Evolutionary conservation across 2,113 vertebrate species (phyloP).

Genomic region (Coryphaenoides rupestris): DNA sequence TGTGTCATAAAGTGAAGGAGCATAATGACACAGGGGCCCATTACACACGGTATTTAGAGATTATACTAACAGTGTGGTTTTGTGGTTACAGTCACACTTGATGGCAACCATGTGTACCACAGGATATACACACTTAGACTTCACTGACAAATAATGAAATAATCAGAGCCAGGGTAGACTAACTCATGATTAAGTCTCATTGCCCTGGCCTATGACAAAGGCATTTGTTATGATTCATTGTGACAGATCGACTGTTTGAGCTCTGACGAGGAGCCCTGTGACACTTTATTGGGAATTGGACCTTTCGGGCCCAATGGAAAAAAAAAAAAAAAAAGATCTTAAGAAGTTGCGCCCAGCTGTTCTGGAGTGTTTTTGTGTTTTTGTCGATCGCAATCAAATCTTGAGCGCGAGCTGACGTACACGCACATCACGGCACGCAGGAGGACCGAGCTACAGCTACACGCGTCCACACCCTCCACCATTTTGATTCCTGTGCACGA

Average conservation of each 20-base stretch:
- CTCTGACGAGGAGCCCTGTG: background rate
- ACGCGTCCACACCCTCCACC: too few species aligned
- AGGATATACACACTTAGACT: conserved; percentile 48
- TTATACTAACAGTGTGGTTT: conserved; percentile 68
- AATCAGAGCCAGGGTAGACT: conserved; percentile 10
- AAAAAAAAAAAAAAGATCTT: background rate
- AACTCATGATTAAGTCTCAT: conserved; percentile 5
- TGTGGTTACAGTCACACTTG: conserved; percentile 44
- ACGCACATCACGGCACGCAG: too few species aligned
- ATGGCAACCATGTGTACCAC: conserved; percentile 63
- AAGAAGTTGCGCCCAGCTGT: background rate
- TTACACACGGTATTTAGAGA: conserved; percentile 64
- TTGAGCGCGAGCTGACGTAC: too few species aligned
- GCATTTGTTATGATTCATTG: background rate
- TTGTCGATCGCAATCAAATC: background rate
- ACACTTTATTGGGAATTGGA: background rate
- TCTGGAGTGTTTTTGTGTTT: background rate
- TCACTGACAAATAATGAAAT: conserved; percentile 44
- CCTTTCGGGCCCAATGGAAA: background rate
- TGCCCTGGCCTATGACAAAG: background rate
- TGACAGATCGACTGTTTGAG: conserved; percentile 9
- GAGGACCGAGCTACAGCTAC: too few species aligned
- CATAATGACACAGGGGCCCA: conserved; percentile 53
- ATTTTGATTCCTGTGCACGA: too few species aligned
- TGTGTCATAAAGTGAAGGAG: conserved; percentile 59